A percentile compares a stretch with the other conserved stretches of the same genome.
Evolutionary conservation across 2,888 invertebrate species (phyloP).

Genomic region (Colletes collaris): DNA sequence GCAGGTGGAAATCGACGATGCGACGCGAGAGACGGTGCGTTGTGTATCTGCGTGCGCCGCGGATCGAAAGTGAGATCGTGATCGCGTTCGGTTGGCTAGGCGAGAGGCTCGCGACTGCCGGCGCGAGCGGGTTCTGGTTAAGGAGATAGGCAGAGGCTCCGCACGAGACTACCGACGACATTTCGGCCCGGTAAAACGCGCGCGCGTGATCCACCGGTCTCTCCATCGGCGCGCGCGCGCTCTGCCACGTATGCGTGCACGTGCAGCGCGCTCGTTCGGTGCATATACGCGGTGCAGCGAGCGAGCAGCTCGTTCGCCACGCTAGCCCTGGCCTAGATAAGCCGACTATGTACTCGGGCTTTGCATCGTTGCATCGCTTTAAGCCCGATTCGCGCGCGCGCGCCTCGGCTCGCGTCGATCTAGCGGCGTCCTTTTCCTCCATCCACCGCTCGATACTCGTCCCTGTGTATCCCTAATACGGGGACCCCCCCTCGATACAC

Average conservation of each 20-base stretch:
- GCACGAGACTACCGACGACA: constrained; percentile 58
- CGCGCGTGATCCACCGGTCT: constrained; percentile 5
- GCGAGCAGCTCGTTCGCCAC: constrained; percentile 66
- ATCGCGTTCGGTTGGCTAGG: constrained; percentile 39
- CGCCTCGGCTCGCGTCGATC: background rate
- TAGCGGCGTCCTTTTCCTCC: constrained; percentile 34
- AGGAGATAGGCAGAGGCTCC: constrained; percentile 72
- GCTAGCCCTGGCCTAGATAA: constrained; percentile 83
- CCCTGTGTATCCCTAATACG: no score
- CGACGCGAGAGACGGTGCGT: constrained; percentile 15
- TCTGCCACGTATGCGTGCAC: constrained; percentile 29
- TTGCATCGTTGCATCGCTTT: constrained; percentile 73
- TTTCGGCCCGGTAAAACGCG: constrained; percentile 31
- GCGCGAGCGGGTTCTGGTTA: constrained; percentile 58
- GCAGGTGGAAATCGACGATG: constrained; percentile 62
- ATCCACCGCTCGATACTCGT: constrained; percentile 9
- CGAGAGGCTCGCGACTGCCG: constrained; percentile 19
- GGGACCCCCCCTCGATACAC: no score
- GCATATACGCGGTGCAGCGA: constrained; percentile 37
- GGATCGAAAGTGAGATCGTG: constrained; percentile 76
- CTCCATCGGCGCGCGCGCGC: constrained; percentile 17
- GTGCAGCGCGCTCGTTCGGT: constrained; percentile 49
- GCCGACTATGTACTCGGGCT: constrained; percentile 68
- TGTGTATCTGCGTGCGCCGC: constrained; percentile 55
- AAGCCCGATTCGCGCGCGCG: constrained; percentile 30